These are phyloP conservation scores for Eudemis profundana DNA, from an alignment of 2,888 invertebrate species.

Conservation along the genomic window DNA sequence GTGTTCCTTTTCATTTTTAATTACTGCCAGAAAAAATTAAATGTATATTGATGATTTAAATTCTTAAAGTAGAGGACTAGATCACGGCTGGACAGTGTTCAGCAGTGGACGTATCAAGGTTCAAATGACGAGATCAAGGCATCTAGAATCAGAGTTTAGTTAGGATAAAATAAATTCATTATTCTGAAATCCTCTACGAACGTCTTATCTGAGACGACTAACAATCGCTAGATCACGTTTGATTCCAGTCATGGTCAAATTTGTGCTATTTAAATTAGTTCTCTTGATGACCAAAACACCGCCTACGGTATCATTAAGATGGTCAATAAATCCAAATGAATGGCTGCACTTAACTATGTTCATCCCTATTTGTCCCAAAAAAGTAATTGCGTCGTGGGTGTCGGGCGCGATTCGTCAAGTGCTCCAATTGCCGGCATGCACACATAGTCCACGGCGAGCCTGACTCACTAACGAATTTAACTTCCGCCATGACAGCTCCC, in stretches of 20 bases:
- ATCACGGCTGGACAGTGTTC: too few species aligned
- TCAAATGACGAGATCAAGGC: too few species aligned
- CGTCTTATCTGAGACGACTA: neutral
- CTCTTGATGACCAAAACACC: conserved; percentile 10
- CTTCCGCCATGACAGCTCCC: conserved; percentile 44
- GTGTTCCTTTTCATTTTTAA: too few species aligned
- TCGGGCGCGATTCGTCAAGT: conserved; percentile 51
- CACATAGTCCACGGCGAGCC: conserved; percentile 30
- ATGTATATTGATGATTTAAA: too few species aligned
- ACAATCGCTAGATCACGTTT: neutral
- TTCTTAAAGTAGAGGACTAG: too few species aligned
- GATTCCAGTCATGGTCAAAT: neutral
- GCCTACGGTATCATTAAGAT: conserved; percentile 24
- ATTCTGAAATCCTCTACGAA: neutral
- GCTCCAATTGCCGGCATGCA: conserved; percentile 53
- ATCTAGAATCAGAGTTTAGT: too few species aligned
- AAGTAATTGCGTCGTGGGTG: conserved; percentile 51
- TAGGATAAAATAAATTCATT: neutral
- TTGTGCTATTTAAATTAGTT: conserved; percentile 6
- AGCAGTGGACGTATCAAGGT: too few species aligned
- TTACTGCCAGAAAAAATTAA: too few species aligned
- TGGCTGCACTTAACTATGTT: conserved; percentile 41
- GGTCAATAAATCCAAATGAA: conserved; percentile 46
- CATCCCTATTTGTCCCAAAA: conserved; percentile 46
- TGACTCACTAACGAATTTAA: conserved; percentile 57